Evolutionary conservation across 2,888 invertebrate genomes (phyloP).

Genomic region (Leptopilina drosophilae): DNA sequence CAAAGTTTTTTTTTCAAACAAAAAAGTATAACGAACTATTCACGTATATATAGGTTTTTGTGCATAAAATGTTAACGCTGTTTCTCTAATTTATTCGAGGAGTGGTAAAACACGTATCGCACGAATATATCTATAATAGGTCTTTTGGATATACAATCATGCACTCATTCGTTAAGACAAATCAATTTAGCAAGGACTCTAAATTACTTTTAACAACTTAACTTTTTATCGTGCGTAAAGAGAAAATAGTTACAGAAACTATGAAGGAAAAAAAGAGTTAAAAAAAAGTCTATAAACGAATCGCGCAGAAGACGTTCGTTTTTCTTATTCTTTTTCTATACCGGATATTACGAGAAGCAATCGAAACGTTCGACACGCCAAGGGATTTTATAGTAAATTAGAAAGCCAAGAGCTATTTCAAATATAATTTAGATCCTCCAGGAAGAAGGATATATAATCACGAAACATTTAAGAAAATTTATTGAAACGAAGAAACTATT

Average conservation of each 20-base stretch:
- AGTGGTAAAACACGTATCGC: too few relatives aligned
- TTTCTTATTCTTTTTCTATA: background rate
- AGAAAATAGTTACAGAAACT: background rate
- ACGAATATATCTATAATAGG: background rate
- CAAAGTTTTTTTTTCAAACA: background rate
- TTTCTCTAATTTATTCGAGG: too few relatives aligned
- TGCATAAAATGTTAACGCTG: too few relatives aligned
- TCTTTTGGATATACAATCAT: background rate
- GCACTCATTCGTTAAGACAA: constrained; percentile 11
- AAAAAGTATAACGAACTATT: background rate
- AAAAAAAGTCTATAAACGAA: background rate
- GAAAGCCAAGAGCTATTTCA: constrained; percentile 30
- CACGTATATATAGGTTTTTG: too few relatives aligned
- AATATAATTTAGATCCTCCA: constrained; percentile 7
- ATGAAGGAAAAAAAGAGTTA: background rate
- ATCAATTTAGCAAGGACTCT: constrained; percentile 12
- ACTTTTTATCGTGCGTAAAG: background rate
- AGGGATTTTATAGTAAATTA: constrained; percentile 30
- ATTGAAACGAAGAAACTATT: constrained; percentile 17
- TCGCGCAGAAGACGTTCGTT: background rate
- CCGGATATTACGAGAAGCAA: constrained; percentile 32
- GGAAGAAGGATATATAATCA: constrained; percentile 10
- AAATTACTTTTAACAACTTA: background rate
- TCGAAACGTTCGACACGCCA: constrained; percentile 25
- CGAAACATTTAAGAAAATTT: constrained; percentile 8